Evolutionary conservation across 1,140 invertebrate genomes (phyloP), one percentile per base, ranked within the genome.

Genomic region (Bombus sibiricus): DNA sequence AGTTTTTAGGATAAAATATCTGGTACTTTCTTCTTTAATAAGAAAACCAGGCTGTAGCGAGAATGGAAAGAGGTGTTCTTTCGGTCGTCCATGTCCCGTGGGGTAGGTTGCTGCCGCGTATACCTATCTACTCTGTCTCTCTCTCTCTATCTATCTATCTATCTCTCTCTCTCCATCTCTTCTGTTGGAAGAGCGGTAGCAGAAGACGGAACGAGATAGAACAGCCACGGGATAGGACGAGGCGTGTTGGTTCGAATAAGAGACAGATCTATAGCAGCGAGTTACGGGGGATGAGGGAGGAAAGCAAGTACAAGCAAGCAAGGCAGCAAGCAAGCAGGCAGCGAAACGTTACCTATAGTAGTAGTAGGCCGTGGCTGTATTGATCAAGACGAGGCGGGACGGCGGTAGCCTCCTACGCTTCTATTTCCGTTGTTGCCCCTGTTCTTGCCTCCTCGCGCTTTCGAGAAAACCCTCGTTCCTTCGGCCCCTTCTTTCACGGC

Each of bases 331-430:
- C 88, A 82, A 73, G 88, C 90, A 90, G 81, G 91, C 86, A 89
- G 88, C 92, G 94, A 94, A 94, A 94, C 92, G 93, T 93, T 93
- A 93, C 92, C 92, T 95, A 94, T 94, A 91, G 91, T 86, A 90
- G 92, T 86, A 91, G 92, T 94, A 94, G 94, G 94, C 94, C 93
- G 92, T 93, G 90, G 93, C 94, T 94, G 94, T 95, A 95, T 95
- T 95, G 94, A 95, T 95, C 94, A 95, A 95, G 94, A 95, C 93
- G 93, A 94, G 92, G 94, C 93, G 93, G 94, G 92, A 92, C 88
- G 86, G 90, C 90, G 88, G 82, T 53, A 91, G 91, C 88, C 93
- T 93, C 92, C 93, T 94, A 93, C 92, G 92, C 93, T 91, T 94
- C 93, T 94, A 94, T 93, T 94, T 93, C 93, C 92, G 93, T 94